Percentiles rank a stretch among this genome's conserved stretches.
These are phyloP conservation scores for Mesembrinibis cayennensis DNA, from an alignment of 2,113 vertebrate species.

Conservation along the genomic window DNA sequence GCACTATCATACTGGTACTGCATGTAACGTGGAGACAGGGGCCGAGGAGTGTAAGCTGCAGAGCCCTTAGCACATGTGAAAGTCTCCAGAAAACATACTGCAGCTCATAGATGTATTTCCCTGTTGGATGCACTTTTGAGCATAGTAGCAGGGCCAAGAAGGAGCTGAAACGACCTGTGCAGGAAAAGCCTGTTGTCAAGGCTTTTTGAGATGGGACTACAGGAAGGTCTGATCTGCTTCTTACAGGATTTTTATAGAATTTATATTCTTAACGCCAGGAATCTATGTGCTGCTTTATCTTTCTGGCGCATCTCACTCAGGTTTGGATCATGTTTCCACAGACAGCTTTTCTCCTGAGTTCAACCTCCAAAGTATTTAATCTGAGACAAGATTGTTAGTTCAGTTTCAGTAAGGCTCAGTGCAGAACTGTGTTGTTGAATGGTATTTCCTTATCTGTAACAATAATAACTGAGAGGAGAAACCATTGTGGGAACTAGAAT, in stretches of 20 bases:
- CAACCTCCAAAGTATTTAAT: background rate
- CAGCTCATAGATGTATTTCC: background rate
- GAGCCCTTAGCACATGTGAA: background rate
- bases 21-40: fast-evolving
- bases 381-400: background rate
- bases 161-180: background rate
- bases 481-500: background rate
- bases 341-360: background rate
- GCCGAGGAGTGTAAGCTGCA: fast-evolving
- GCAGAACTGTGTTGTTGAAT: background rate
- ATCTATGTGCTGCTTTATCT: background rate
- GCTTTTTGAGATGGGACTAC: background rate
- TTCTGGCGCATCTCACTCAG: background rate
- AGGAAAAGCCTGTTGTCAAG: background rate
- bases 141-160: background rate
- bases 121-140: background rate
- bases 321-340: background rate
- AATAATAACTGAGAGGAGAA: background rate
- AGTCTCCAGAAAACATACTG: background rate
- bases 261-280: background rate
- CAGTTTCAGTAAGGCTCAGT: background rate
- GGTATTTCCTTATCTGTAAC: background rate
- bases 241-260: background rate
- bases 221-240: background rate
- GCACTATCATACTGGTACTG: background rate